A percentile compares a stretch with the other conserved stretches of the same genome.
phyloP scores from a whole-genome alignment of 2,888 invertebrate genomes.

The Cinara cedri region DNA sequence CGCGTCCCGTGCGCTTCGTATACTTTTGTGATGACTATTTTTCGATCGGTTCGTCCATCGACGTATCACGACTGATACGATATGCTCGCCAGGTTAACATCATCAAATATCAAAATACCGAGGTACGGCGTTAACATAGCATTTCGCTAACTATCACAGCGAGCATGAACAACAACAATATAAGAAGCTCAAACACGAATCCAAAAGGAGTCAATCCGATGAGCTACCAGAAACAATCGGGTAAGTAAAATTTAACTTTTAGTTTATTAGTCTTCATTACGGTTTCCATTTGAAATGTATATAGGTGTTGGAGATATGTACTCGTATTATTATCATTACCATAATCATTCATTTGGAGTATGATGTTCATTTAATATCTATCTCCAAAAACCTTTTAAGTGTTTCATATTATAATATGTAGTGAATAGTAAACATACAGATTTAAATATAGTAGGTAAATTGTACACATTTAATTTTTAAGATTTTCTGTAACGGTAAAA shows the following conservation, averaged over 20 bases:
- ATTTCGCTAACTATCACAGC: conserved; percentile 15
- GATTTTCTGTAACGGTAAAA: not conserved
- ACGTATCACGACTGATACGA: conserved; percentile 55
- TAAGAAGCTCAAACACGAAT: conserved; percentile 25
- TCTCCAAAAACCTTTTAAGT: too few relatives aligned
- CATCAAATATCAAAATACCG: conserved; percentile 29
- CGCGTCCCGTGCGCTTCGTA: conserved; percentile 32
- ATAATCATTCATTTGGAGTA: too few relatives aligned
- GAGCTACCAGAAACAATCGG: not conserved
- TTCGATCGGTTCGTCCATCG: conserved; percentile 46
- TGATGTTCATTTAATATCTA: too few relatives aligned
- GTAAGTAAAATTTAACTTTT: conserved; percentile 26
- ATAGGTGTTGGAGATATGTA: too few relatives aligned
- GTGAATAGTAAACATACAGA: too few relatives aligned
- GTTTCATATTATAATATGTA: too few relatives aligned
- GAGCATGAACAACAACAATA: conserved; percentile 21
- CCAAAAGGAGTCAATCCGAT: conserved; percentile 2
- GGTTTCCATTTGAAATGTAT: too few relatives aligned
- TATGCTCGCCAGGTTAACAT: conserved; percentile 36
- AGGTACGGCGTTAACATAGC: conserved; percentile 39
- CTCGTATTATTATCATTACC: too few relatives aligned
- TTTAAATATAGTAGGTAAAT: too few relatives aligned
- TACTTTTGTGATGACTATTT: conserved; percentile 34
- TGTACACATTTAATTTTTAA: not conserved
- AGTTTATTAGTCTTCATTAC: too few relatives aligned